These are phyloP conservation scores for Vannuccia rotundouncinata DNA, from an alignment of 2,888 invertebrate genomes.

Conservation along the genomic window DNA sequence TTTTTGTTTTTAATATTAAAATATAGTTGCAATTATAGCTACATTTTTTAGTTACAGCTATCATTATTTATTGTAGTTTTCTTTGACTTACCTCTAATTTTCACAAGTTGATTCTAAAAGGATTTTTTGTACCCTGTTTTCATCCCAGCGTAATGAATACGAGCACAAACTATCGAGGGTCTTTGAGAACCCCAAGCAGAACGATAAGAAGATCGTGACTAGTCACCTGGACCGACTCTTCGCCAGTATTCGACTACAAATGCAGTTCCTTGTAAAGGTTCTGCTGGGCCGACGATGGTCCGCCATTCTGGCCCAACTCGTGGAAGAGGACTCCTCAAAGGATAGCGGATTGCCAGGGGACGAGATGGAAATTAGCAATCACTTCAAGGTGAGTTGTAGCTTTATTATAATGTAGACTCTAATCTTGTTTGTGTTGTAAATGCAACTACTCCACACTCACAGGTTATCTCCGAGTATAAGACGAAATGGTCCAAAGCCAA, in stretches of 20 bases:
- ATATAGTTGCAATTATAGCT: too few relatives aligned
- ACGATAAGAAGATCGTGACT: conserved; percentile 33
- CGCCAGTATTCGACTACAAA: conserved; percentile 33
- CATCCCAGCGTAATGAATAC: conserved; percentile 34
- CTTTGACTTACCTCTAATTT: too few relatives aligned
- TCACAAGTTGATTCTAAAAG: too few relatives aligned
- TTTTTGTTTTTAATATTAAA: too few relatives aligned
- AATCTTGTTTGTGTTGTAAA: background rate
- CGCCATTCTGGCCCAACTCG: conserved; percentile 33
- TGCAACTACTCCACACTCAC: background rate
- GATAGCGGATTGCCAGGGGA: background rate
- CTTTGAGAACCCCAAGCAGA: conserved; percentile 33
- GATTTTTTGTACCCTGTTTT: too few relatives aligned
- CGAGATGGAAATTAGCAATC: conserved; percentile 5
- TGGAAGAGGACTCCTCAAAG: background rate
- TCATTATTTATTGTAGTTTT: too few relatives aligned
- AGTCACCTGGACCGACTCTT: conserved; percentile 37
- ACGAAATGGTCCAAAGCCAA: conserved; percentile 32
- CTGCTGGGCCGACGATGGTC: conserved; percentile 38
- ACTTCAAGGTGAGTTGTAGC: background rate
- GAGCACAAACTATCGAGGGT: conserved; percentile 33
- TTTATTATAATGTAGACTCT: background rate
- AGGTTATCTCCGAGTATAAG: conserved; percentile 33
- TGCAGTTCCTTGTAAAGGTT: conserved; percentile 39
- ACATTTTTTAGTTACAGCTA: too few relatives aligned